These are phyloP conservation scores for Scaptomyza montana DNA, from an alignment of 1,140 invertebrate species.

Conservation along the genomic window DNA sequence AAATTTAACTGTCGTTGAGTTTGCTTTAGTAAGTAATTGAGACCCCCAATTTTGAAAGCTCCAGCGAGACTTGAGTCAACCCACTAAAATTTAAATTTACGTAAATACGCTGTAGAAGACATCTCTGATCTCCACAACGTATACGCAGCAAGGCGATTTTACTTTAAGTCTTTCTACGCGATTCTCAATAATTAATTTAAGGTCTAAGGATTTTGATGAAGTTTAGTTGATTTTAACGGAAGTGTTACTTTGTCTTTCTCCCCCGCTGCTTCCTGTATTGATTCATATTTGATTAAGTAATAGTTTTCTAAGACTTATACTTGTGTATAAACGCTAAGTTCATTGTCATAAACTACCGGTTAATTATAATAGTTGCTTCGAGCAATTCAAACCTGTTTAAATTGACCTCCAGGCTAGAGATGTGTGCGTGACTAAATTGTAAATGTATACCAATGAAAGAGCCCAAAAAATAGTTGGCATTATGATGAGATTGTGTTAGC, in stretches of 20 bases:
- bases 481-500: no score
- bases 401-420: slow-evolving; percentile 45
- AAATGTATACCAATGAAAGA: background rate
- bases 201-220: background rate
- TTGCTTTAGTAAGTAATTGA: background rate
- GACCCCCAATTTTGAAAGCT: slow-evolving; percentile 1
- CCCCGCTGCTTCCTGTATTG: background rate
- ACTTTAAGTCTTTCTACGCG: background rate
- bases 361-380: slow-evolving; percentile 36
- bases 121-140: no score
- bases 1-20: slow-evolving; percentile 9
- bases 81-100: no score
- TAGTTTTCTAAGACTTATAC: background rate
- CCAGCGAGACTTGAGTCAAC: background rate
- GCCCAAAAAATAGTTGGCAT: background rate
- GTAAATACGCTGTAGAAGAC: background rate
- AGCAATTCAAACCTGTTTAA: slow-evolving; percentile 50
- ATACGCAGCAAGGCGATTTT: no score
- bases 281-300: background rate
- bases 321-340: background rate
- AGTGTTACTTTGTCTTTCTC: no score
- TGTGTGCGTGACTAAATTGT: slow-evolving; percentile 1
- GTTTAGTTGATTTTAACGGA: no score
- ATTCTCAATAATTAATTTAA: background rate
- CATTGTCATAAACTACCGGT: slow-evolving; percentile 22